Evolutionary conservation across 2,888 invertebrate genomes (phyloP).

Genomic region (Xanthostigma xanthostigma): DNA sequence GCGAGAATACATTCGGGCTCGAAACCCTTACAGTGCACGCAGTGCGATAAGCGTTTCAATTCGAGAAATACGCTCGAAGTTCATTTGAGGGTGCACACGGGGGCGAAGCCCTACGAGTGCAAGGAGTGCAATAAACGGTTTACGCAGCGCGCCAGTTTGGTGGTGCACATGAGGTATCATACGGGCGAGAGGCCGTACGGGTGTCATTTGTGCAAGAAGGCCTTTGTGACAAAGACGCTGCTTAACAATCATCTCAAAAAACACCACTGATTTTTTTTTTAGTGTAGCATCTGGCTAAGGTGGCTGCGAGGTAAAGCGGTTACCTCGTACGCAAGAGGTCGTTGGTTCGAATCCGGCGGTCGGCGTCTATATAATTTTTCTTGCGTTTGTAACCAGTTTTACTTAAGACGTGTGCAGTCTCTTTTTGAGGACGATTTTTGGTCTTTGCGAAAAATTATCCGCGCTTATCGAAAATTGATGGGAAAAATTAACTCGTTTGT

Average conservation of each 20-base stretch:
- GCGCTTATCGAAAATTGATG: too few species aligned
- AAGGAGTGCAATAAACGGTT: constrained; percentile 10
- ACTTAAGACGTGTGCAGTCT: too few species aligned
- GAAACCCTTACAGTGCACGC: constrained; percentile 8
- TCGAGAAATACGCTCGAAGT: constrained; percentile 1
- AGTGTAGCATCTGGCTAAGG: too few species aligned
- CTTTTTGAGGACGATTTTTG: too few species aligned
- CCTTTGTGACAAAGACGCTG: constrained; percentile 5
- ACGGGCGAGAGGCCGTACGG: constrained; percentile 20
- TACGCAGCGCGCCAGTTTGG: constrained; percentile 12
- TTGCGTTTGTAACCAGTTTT: too few species aligned
- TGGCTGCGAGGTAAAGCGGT: too few species aligned
- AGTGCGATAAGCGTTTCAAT: constrained; percentile 6
- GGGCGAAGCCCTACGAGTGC: constrained; percentile 6
- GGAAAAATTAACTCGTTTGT: too few species aligned
- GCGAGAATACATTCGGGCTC: constrained; percentile 30
- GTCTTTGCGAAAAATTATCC: too few species aligned
- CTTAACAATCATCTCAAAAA: constrained; percentile 6
- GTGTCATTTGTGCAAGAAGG: constrained; percentile 9
- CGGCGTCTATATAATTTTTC: too few species aligned
- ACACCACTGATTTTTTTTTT: background rate
- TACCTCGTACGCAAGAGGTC: too few species aligned
- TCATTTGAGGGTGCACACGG: constrained; percentile 6
- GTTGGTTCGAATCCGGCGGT: too few species aligned
- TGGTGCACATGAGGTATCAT: constrained; percentile 12